A percentile compares a stretch with the other conserved stretches of the same genome.
Conservation (phyloP, 2,113 vertebrate species). For the Argyrosomus japonicus region DNA sequence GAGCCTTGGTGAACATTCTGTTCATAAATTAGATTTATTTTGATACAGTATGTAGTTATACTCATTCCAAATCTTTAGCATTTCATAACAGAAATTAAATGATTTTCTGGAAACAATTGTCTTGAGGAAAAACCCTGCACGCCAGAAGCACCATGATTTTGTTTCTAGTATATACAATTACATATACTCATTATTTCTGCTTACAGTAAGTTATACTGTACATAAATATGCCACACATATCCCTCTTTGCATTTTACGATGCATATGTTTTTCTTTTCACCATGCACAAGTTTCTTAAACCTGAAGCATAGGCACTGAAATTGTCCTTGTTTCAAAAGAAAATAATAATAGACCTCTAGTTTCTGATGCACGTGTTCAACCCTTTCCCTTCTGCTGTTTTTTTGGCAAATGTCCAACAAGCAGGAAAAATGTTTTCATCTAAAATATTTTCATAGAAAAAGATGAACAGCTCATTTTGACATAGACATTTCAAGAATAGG, state of each 20-base stretch:
- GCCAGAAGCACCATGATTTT: conserved; percentile 73
- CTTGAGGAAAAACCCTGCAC: conserved; percentile 65
- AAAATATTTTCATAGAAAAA: conserved; percentile 62
- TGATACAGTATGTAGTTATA: conserved; percentile 54
- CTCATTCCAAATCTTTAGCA: conserved; percentile 52
- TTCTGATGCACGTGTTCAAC: not conserved
- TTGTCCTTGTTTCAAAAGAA: conserved; percentile 26
- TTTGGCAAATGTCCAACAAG: conserved; percentile 47
- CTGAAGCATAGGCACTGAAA: conserved; percentile 67
- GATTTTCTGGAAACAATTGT: conserved; percentile 50
- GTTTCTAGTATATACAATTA: conserved; percentile 54
- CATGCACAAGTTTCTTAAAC: conserved; percentile 44
- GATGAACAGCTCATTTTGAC: conserved; percentile 39
- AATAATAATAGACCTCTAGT: conserved; percentile 15
- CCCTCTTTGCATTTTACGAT: conserved; percentile 44
- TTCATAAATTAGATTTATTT: conserved; percentile 77
- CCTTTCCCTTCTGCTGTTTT: conserved; percentile 32
- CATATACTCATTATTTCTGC: conserved; percentile 47
- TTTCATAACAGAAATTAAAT: conserved; percentile 52
- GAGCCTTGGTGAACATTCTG: not conserved
- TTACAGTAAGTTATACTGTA: conserved; percentile 66
- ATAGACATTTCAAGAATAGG: conserved; percentile 48
- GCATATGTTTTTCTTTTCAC: conserved; percentile 32
- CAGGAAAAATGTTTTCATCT: conserved; percentile 37
- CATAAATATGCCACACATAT: conserved; percentile 48